Conservation (phyloP, 1,140 invertebrate genomes). For the Temnothorax curvispinosus region DNA sequence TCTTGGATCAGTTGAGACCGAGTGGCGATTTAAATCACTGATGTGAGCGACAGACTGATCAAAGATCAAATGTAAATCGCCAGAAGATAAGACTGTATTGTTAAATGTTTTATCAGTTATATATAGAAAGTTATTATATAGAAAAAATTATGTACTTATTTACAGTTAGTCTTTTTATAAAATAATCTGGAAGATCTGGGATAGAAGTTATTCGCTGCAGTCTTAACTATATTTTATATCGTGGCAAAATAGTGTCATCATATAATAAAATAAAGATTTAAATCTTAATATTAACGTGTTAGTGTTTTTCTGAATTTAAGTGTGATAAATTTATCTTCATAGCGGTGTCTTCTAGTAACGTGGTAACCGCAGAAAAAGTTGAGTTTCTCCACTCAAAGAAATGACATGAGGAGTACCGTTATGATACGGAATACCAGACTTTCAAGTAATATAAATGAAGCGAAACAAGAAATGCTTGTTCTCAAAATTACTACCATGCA, state of each 20-base stretch:
- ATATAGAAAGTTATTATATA: background rate
- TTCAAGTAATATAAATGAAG: background rate
- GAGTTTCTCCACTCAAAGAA: background rate
- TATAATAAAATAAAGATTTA: background rate
- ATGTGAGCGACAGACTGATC: background rate
- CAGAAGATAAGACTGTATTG: background rate
- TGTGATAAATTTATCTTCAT: background rate
- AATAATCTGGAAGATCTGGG: background rate
- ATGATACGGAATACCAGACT: background rate
- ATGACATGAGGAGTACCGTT: background rate
- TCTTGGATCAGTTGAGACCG: conserved; percentile 27
- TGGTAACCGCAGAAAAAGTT: background rate
- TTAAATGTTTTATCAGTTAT: background rate
- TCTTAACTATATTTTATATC: background rate
- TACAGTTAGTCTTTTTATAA: background rate
- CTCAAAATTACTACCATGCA: background rate
- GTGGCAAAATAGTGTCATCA: background rate
- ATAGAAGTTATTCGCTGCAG: background rate
- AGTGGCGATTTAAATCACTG: background rate
- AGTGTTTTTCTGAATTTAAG: background rate
- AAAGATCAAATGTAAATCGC: background rate
- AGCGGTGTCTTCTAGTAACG: background rate
- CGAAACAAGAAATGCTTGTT: conserved; percentile 22
- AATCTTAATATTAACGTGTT: background rate
- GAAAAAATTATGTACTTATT: background rate